A percentile compares a stretch with the other conserved stretches of the same genome.
Evolutionary conservation across 2,113 vertebrate species (phyloP).

Genomic region (Colaptes auratus): DNA sequence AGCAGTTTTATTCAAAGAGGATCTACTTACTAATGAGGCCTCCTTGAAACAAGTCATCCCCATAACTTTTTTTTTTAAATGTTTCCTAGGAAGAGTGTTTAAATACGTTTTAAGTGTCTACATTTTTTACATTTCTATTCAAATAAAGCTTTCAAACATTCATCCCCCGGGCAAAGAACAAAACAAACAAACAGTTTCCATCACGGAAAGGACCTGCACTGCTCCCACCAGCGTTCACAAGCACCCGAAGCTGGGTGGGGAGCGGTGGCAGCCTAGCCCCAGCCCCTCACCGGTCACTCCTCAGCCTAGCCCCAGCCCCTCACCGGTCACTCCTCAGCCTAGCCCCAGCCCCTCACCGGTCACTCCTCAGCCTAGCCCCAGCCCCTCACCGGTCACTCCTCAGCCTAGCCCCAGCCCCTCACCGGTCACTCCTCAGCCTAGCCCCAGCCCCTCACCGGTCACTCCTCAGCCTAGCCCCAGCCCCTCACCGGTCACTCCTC

Average conservation of each 20-base stretch:
- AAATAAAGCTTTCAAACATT: conserved; percentile 41
- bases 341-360: neutral
- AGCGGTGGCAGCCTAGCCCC: neutral
- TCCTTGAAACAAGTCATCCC: conserved; percentile 78
- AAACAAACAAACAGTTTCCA: neutral
- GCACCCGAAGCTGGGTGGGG: accelerated
- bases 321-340: neutral
- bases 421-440: accelerated
- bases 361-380: neutral
- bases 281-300: no score
- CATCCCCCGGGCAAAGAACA: conserved; percentile 26
- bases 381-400: no score
- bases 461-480: neutral
- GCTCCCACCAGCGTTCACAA: neutral
- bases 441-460: neutral
- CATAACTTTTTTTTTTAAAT: conserved; percentile 69
- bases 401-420: neutral
- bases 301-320: neutral
- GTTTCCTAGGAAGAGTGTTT: conserved; percentile 76
- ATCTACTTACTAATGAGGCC: conserved; percentile 74
- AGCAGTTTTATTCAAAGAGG: conserved; percentile 64
- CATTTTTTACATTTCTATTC: neutral
- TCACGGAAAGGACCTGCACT: neutral
- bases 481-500: neutral
- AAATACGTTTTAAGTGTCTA: conserved; percentile 66